A percentile compares a stretch with the other conserved stretches of the same genome.
Evolutionary conservation across 2,888 invertebrate species (phyloP).

Genomic region (Hybos culiciformis): DNA sequence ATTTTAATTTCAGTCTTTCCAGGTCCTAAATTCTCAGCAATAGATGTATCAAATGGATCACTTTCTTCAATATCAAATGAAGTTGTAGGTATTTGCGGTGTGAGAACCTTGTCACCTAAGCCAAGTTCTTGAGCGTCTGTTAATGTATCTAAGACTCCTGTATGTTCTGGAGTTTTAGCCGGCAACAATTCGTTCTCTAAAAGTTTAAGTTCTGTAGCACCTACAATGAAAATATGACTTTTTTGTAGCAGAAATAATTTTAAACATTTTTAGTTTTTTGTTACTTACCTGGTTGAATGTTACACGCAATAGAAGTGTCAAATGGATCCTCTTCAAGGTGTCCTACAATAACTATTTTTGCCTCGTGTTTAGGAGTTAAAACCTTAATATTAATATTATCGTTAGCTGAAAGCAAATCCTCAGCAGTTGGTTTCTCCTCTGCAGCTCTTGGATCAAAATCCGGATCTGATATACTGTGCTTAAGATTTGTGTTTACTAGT

Average conservation of each 20-base stretch:
- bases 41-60: conserved; percentile 83
- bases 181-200: conserved; percentile 63
- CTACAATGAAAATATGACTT: no score
- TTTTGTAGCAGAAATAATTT: no score
- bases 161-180: conserved; percentile 20
- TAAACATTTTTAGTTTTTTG: no score
- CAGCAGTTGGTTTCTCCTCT: conserved; percentile 23
- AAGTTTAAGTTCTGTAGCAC: conserved; percentile 62
- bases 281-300: conserved; percentile 60
- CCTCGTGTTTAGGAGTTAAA: conserved; percentile 48
- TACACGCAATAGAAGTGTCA: conserved; percentile 65
- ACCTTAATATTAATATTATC: conserved; percentile 55
- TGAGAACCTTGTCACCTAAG: conserved; percentile 56
- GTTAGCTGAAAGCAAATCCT: conserved; percentile 36
- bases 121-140: conserved; percentile 36
- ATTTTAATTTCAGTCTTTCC: conserved; percentile 67
- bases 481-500: conserved; percentile 38
- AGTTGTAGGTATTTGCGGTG: conserved; percentile 40
- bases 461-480: conserved; percentile 48
- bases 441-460: conserved; percentile 43
- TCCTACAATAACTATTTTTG: conserved; percentile 27
- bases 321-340: conserved; percentile 57
- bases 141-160: conserved; percentile 31
- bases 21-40: conserved; percentile 59
- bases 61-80: conserved; percentile 36